Base-by-base conservation (phyloP, 2,113 vertebrate genomes). In the Mormyrus lacerda region DNA sequence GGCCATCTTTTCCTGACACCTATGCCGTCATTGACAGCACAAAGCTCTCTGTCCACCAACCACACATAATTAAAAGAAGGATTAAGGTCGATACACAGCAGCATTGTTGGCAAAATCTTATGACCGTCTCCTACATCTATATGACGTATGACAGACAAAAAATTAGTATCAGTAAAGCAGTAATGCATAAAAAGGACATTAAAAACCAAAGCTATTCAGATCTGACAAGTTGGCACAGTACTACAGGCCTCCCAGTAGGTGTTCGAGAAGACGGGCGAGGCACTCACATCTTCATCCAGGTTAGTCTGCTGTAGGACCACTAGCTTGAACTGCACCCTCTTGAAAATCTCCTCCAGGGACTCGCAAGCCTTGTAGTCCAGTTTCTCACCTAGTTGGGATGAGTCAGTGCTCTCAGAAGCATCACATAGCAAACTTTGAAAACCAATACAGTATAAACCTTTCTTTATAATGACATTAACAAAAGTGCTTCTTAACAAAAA, bases 271-370 rank as follows among this genome's bases (percentile, higher is more conserved):
- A 65, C 3, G n/a, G 15, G 73, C 4, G 13, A 44, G 24, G 19
- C 48, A 91, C 98, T 96, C 94, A 99, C 98, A 53, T 99, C 98
- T 93, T 99, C 98, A 24, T 99, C 98, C 94, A 99, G 93, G 93
- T 94, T 99, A 0, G 98, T 99, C 91, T 98, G 97, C 91, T 99
- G 97, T 93, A 99, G 93, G 89, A 98, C 97, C 21, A 99, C 96
- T 0, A 97, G 91, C 93, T 97, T 98, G 94, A 99, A 99, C 94
- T 98, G 98, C 87, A 99, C 95, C 89, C 98, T 94, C 93, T 98
- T 99, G 92, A 99, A 97, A 92, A 99, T 94, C 91, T 99, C 98
- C 65, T 99, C 98, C 93, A 99, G 94, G 1, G 97, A 97, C 88
- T 99, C 98, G 0, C 98, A 99, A 2, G 97, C 92, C 92, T 96